phyloP scores from a whole-genome alignment of 2,797 vertebrate species.

The Sarcophilus harrisii region DNA sequence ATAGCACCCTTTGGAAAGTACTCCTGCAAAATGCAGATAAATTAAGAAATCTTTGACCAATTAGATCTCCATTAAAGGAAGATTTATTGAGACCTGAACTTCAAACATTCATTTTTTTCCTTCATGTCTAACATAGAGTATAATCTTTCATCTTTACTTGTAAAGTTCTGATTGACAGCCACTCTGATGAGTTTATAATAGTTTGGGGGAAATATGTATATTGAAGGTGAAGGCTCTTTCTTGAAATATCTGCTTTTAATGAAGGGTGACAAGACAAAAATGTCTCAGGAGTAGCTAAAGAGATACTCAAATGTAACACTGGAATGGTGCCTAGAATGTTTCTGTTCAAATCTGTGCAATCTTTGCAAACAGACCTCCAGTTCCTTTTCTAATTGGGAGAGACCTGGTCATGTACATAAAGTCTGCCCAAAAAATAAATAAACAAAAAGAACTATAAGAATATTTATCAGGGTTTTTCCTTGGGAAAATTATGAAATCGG shows the following conservation, averaged over 20 bases:
- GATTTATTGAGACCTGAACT: neutral
- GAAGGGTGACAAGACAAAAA: neutral
- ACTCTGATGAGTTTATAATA: conserved; percentile 38
- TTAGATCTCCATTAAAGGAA: conserved; percentile 43
- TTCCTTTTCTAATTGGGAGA: neutral
- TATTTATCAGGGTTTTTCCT: neutral
- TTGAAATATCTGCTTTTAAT: neutral
- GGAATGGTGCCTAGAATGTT: neutral
- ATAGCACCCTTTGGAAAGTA: conserved; percentile 45
- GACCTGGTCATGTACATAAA: neutral
- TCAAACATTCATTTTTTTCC: conserved; percentile 45
- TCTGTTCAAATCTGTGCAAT: neutral
- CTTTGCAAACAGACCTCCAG: neutral
- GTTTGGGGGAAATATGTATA: conserved; percentile 15
- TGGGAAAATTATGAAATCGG: neutral
- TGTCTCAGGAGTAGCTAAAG: neutral
- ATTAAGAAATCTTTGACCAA: conserved; percentile 44
- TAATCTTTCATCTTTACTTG: conserved; percentile 60
- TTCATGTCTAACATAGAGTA: conserved; percentile 31
- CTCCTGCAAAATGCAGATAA: conserved; percentile 37
- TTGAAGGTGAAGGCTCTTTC: neutral
- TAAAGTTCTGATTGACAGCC: conserved; percentile 40
- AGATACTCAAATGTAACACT: neutral
- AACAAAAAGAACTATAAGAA: neutral
- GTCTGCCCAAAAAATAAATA: neutral